Percentiles rank a stretch among this genome's conserved stretches.
These are phyloP conservation scores for Platycheirus albimanus DNA, from an alignment of 2,888 invertebrate genomes.

Conservation along the genomic window DNA sequence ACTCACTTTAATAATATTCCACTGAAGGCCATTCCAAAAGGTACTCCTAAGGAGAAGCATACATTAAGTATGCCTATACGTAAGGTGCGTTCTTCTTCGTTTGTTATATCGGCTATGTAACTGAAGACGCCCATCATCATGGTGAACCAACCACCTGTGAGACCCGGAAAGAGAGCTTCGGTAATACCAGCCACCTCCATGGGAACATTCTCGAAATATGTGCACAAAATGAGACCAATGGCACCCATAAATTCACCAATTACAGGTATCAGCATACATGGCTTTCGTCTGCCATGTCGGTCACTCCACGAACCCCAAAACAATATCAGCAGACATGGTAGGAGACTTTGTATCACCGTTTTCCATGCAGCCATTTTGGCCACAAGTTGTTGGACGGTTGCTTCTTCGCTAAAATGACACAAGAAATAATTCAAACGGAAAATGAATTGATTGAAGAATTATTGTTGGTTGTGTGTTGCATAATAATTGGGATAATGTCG, in stretches of 20 bases:
- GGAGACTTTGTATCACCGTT: constrained; percentile 90
- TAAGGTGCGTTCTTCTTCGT: constrained; percentile 91
- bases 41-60: constrained; percentile 93
- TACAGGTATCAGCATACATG: constrained; percentile 92
- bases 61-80: constrained; percentile 94
- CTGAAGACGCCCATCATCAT: constrained; percentile 96
- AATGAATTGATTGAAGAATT: constrained; percentile 6
- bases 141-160: constrained; percentile 93
- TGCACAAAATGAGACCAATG: constrained; percentile 90
- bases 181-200: constrained; percentile 92
- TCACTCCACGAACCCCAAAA: constrained; percentile 92
- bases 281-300: constrained; percentile 83
- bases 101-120: constrained; percentile 94
- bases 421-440: constrained; percentile 28
- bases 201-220: constrained; percentile 90
- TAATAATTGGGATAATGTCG: constrained; percentile 37
- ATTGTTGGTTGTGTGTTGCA: constrained; percentile 40
- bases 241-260: constrained; percentile 91
- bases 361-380: constrained; percentile 94
- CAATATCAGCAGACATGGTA: constrained; percentile 91
- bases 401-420: constrained; percentile 84
- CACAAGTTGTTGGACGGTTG: constrained; percentile 88
- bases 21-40: constrained; percentile 94
- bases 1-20: constrained; percentile 87
- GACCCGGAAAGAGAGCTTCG: constrained; percentile 91